These are phyloP conservation scores for Rhopalosiphum nymphaeae DNA, from an alignment of 2,888 invertebrate genomes.

Conservation along the genomic window DNA sequence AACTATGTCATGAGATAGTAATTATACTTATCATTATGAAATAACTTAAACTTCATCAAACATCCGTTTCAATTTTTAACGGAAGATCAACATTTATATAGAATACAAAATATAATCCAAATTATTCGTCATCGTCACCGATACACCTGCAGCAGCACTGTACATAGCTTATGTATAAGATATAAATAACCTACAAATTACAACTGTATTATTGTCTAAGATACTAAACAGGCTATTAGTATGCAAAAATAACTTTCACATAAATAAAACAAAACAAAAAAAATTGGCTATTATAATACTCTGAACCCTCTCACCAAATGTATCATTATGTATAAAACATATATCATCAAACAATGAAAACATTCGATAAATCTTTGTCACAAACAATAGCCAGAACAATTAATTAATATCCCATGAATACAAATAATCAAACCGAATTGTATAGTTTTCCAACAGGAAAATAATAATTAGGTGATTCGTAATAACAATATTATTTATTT, in stretches of 20 bases:
- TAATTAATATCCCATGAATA: neutral
- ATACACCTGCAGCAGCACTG: neutral
- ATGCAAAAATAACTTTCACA: conserved; percentile 43
- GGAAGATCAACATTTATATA: neutral
- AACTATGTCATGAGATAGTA: conserved; percentile 27
- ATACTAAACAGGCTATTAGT: neutral
- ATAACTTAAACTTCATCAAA: conserved; percentile 25
- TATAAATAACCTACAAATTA: neutral
- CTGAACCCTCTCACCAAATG: neutral
- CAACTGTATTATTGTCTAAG: conserved; percentile 32
- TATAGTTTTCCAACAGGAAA: neutral
- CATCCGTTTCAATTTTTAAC: conserved; percentile 29
- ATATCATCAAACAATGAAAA: neutral
- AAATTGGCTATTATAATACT: neutral
- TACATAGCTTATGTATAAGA: neutral
- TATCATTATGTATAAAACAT: neutral
- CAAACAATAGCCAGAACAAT: neutral
- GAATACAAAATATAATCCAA: neutral
- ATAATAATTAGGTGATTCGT: neutral
- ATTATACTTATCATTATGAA: neutral
- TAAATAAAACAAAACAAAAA: conserved; percentile 8
- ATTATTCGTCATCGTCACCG: conserved; percentile 28
- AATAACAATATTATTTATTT: neutral
- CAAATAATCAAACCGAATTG: neutral
- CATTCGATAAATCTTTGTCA: neutral